A percentile compares a stretch with the other conserved stretches of the same genome.
Evolutionary conservation across 1,140 invertebrate species (phyloP).

Genomic region (Vanessa tameamea): DNA sequence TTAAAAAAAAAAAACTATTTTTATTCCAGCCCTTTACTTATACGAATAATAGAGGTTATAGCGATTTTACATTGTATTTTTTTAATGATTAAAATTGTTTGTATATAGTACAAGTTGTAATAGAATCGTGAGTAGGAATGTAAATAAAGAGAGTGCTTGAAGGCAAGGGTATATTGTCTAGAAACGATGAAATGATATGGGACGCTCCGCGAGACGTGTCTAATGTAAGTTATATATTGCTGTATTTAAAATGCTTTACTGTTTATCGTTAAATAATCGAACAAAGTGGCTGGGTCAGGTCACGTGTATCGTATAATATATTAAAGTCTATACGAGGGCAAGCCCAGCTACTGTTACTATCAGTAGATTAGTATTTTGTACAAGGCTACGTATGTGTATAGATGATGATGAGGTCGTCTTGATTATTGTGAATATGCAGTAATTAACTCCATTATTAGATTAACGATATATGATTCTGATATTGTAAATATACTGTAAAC

Average conservation of each 20-base stretch:
- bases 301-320: slow-evolving; percentile 34
- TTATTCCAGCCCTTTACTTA: slow-evolving; percentile 73
- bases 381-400: slow-evolving; percentile 74
- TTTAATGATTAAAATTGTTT: slow-evolving; percentile 78
- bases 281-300: slow-evolving; percentile 63
- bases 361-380: slow-evolving; percentile 71
- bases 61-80: slow-evolving; percentile 77
- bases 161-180: slow-evolving; percentile 45
- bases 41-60: slow-evolving; percentile 74
- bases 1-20: slow-evolving; percentile 64
- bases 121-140: slow-evolving; percentile 68
- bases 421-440: slow-evolving; percentile 79
- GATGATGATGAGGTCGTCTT: slow-evolving; percentile 67
- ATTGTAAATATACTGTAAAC: slow-evolving; percentile 80
- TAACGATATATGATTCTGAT: slow-evolving; percentile 68
- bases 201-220: slow-evolving; percentile 11
- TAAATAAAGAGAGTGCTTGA: slow-evolving; percentile 69
- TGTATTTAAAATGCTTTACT: slow-evolving; percentile 75
- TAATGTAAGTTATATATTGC: slow-evolving; percentile 58
- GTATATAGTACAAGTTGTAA: slow-evolving; percentile 80
- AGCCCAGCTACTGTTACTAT: slow-evolving; percentile 55
- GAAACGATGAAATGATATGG: slow-evolving; percentile 33
- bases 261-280: slow-evolving; percentile 65
- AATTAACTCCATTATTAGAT: slow-evolving; percentile 72
- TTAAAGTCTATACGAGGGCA: slow-evolving; percentile 22